These are phyloP conservation scores for Donacobius atricapilla DNA, from an alignment of 2,113 vertebrate species.

Conservation along the genomic window DNA sequence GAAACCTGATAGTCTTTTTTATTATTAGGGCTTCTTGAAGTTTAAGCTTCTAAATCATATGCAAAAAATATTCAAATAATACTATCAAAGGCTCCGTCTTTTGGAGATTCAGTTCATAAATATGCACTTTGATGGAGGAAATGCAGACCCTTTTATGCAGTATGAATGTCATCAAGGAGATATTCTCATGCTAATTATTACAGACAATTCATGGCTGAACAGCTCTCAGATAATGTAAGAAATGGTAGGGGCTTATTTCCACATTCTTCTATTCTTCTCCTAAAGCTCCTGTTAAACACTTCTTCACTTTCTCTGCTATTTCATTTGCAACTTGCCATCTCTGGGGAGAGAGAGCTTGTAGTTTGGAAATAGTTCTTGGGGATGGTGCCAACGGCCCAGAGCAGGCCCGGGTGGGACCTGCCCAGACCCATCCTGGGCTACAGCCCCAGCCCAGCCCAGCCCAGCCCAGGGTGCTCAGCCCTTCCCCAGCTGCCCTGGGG, in stretches of 20 bases:
- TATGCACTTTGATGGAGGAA: constrained; percentile 71
- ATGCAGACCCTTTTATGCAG: constrained; percentile 63
- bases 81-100: constrained; percentile 46
- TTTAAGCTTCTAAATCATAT: constrained; percentile 46
- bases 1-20: constrained; percentile 28
- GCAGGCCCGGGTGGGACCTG: neutral
- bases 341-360: neutral
- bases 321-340: neutral
- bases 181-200: constrained; percentile 75
- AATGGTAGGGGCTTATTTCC: neutral
- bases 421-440: rapidly evolving
- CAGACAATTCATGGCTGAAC: constrained; percentile 65
- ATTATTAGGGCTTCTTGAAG: constrained; percentile 46
- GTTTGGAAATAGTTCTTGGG: neutral
- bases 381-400: neutral
- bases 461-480: neutral
- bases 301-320: constrained; percentile 3
- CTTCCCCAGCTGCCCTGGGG: neutral
- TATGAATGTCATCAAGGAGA: constrained; percentile 73
- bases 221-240: constrained; percentile 48
- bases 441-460: neutral
- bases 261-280: neutral
- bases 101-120: constrained; percentile 63
- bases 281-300: constrained; percentile 32
- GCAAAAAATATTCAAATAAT: constrained; percentile 69